These are phyloP conservation scores for Chromobotia macracanthus DNA, from an alignment of 2,797 vertebrate genomes.

Conservation along the genomic window DNA sequence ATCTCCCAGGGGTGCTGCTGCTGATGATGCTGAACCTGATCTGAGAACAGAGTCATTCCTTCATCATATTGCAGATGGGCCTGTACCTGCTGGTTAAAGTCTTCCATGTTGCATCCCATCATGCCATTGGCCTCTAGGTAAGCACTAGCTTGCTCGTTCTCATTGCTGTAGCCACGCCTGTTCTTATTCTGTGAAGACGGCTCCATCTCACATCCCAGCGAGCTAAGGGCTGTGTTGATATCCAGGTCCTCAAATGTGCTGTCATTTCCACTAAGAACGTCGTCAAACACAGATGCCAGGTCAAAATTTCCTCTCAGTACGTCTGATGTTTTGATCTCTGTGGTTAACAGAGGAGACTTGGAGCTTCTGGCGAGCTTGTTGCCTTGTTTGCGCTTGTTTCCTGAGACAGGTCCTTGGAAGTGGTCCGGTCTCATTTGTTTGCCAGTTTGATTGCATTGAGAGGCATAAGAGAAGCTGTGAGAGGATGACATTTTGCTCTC, in stretches of 20 bases:
- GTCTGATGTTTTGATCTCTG: constrained; percentile 73
- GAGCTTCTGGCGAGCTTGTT: constrained; percentile 62
- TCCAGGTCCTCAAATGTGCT: constrained; percentile 87
- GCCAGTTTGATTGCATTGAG: constrained; percentile 62
- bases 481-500: constrained; percentile 70
- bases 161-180: constrained; percentile 61
- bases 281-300: constrained; percentile 81
- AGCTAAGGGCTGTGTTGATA: constrained; percentile 83
- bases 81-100: constrained; percentile 69
- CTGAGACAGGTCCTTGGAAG: constrained; percentile 64
- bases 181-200: constrained; percentile 70
- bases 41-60: constrained; percentile 72
- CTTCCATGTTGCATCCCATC: constrained; percentile 69
- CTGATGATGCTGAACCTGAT: constrained; percentile 71
- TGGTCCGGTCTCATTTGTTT: constrained; percentile 52
- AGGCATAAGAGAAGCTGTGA: constrained; percentile 61
- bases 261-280: constrained; percentile 78
- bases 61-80: constrained; percentile 76
- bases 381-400: constrained; percentile 69
- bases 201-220: constrained; percentile 81
- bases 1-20: constrained; percentile 82
- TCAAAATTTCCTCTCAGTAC: constrained; percentile 81
- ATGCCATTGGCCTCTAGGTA: constrained; percentile 71
- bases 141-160: constrained; percentile 71
- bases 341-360: constrained; percentile 76